Conservation (phyloP, 2,113 vertebrate genomes). For the Erythrolamprus reginae region DNA sequence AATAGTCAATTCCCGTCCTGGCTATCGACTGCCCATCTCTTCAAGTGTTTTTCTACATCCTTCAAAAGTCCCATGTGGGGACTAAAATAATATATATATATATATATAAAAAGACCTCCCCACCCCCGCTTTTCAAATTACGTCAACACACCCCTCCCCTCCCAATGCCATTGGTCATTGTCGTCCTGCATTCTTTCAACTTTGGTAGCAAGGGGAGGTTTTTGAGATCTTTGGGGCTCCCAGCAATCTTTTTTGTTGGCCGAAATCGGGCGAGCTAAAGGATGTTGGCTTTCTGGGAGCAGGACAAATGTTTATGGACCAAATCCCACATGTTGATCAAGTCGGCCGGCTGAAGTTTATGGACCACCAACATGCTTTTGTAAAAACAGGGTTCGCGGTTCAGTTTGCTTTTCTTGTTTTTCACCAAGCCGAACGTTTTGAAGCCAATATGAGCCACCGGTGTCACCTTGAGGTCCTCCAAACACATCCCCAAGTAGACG, state of each 20-base stretch:
- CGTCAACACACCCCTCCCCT: neutral
- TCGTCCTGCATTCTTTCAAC: slow-evolving; percentile 15
- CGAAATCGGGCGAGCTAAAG: slow-evolving; percentile 69
- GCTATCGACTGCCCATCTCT: neutral
- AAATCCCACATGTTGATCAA: slow-evolving; percentile 89
- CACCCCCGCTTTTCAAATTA: fast-evolving
- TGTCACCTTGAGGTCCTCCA: slow-evolving; percentile 81
- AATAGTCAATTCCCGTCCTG: neutral
- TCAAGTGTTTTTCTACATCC: neutral
- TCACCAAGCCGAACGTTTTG: slow-evolving; percentile 93
- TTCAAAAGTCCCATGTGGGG: slow-evolving; percentile 55
- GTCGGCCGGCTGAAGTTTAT: slow-evolving; percentile 89
- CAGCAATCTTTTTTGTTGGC: neutral
- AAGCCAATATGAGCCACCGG: slow-evolving; percentile 86
- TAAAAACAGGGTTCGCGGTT: slow-evolving; percentile 95
- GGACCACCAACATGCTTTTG: slow-evolving; percentile 90
- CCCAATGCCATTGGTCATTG: fast-evolving
- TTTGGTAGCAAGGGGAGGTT: fast-evolving
- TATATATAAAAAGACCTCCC: neutral
- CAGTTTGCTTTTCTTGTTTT: slow-evolving; percentile 86
- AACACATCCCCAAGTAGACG: slow-evolving; percentile 94
- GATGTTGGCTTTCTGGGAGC: slow-evolving; percentile 77
- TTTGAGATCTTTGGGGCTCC: neutral
- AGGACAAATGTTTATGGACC: slow-evolving; percentile 85
- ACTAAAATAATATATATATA: slow-evolving; percentile 25